These are phyloP conservation scores for Entelurus aequoreus DNA, from an alignment of 2,113 vertebrate species.

Conservation along the genomic window DNA sequence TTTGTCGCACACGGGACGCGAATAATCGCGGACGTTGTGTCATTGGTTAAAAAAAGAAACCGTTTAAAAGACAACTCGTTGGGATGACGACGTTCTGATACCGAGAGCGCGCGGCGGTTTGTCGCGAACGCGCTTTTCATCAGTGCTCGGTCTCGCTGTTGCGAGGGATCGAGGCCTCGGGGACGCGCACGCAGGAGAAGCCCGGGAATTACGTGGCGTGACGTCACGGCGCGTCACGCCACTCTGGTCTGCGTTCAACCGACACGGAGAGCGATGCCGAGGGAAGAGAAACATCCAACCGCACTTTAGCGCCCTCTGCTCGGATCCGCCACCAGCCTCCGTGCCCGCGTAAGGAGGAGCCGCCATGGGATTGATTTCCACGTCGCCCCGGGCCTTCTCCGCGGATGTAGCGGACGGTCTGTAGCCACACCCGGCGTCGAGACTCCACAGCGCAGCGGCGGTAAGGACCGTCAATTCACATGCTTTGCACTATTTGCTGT, in stretches of 20 bases:
- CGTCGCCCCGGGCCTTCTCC: slow-evolving; percentile 27
- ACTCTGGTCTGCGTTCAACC: slow-evolving; percentile 62
- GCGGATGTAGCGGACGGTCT: slow-evolving; percentile 38
- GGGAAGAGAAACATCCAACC: slow-evolving; percentile 47
- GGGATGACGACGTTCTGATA: not conserved
- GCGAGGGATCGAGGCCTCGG: slow-evolving; percentile 69
- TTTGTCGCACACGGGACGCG: not conserved
- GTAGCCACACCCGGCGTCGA: slow-evolving; percentile 71
- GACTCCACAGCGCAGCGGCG: slow-evolving; percentile 45
- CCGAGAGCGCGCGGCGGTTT: not conserved
- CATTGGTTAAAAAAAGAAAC: not conserved
- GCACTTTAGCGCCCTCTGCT: not conserved
- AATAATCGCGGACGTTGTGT: no score
- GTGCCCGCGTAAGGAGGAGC: not conserved
- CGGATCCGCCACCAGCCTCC: not conserved
- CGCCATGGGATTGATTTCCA: slow-evolving; percentile 38
- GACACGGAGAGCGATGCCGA: slow-evolving; percentile 65
- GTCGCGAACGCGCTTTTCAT: slow-evolving; percentile 43
- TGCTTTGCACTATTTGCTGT: not conserved
- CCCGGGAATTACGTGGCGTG: slow-evolving; percentile 57
- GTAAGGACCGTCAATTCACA: slow-evolving; percentile 47
- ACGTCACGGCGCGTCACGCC: slow-evolving; percentile 69
- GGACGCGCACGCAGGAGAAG: slow-evolving; percentile 63
- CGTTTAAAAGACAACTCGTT: not conserved
- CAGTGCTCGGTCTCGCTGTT: slow-evolving; percentile 64